Conservation (phyloP, 1,140 invertebrate genomes). For the Microplitis mediator region DNA sequence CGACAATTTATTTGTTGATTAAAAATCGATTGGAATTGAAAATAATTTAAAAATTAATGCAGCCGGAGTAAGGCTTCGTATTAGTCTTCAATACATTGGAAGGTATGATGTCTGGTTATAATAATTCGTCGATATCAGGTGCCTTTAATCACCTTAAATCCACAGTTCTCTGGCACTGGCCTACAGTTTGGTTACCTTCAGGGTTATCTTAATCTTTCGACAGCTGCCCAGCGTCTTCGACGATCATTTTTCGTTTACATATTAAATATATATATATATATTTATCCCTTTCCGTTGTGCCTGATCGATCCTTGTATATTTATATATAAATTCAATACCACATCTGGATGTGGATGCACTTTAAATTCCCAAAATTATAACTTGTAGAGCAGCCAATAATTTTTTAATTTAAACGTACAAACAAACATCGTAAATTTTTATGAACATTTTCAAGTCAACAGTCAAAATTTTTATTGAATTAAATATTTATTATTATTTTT, state of each 20-base stretch:
- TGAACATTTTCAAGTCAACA: too few species aligned
- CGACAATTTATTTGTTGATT: not conserved
- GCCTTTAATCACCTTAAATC: constrained; percentile 64
- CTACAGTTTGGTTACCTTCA: constrained; percentile 55
- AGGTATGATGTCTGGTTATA: constrained; percentile 55
- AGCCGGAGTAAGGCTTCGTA: not conserved
- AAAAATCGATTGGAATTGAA: not conserved
- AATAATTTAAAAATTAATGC: too few species aligned
- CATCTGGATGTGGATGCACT: constrained; percentile 1
- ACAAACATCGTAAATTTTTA: not conserved
- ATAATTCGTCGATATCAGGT: constrained; percentile 63
- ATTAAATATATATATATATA: not conserved
- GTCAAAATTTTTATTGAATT: not conserved
- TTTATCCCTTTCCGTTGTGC: not conserved
- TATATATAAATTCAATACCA: not conserved
- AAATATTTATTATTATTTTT: not conserved
- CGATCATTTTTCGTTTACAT: not conserved
- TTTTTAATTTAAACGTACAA: not conserved
- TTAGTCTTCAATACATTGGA: not conserved
- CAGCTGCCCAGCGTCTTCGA: constrained; percentile 56
- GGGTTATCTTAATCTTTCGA: constrained; percentile 64
- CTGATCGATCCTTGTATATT: not conserved
- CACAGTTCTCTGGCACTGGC: constrained; percentile 55
- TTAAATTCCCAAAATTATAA: not conserved
- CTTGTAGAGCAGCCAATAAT: not conserved